phyloP scores from a whole-genome alignment of 1,140 invertebrate genomes.

The Homalodisca vitripennis region DNA sequence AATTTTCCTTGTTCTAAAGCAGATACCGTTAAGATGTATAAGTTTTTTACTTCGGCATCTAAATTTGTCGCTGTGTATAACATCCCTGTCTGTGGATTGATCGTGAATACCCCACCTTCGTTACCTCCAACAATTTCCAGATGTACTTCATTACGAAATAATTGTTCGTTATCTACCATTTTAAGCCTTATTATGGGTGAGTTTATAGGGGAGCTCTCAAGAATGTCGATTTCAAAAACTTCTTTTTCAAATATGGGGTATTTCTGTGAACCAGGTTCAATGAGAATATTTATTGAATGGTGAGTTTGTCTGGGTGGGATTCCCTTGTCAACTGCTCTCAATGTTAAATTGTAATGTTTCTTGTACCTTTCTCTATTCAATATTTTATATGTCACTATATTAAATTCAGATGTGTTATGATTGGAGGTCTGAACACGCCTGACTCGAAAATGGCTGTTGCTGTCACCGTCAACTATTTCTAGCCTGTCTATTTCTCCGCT shows the following conservation, averaged over 20 bases:
- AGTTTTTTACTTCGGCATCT: slow-evolving; percentile 83
- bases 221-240: slow-evolving; percentile 80
- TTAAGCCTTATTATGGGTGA: slow-evolving; percentile 85
- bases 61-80: slow-evolving; percentile 78
- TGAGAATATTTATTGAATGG: slow-evolving; percentile 70
- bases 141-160: slow-evolving; percentile 75
- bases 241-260: slow-evolving; percentile 83
- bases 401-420: slow-evolving; percentile 59
- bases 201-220: slow-evolving; percentile 83
- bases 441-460: slow-evolving; percentile 80
- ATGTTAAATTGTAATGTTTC: slow-evolving; percentile 79
- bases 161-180: slow-evolving; percentile 79
- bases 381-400: slow-evolving; percentile 70
- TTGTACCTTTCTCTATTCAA: slow-evolving; percentile 72
- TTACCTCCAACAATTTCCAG: slow-evolving; percentile 90
- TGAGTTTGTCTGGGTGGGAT: slow-evolving; percentile 70
- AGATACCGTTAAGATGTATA: slow-evolving; percentile 87
- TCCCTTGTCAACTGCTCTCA: slow-evolving; percentile 81
- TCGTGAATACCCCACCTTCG: slow-evolving; percentile 79
- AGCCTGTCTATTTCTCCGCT: slow-evolving; percentile 79
- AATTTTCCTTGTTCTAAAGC: slow-evolving; percentile 84
- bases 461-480: slow-evolving; percentile 83
- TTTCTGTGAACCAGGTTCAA: slow-evolving; percentile 79
- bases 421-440: slow-evolving; percentile 50
- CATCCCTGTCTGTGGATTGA: slow-evolving; percentile 86